Conservation (phyloP, 2,113 vertebrate species). For the Podarcis cretensis region DNA sequence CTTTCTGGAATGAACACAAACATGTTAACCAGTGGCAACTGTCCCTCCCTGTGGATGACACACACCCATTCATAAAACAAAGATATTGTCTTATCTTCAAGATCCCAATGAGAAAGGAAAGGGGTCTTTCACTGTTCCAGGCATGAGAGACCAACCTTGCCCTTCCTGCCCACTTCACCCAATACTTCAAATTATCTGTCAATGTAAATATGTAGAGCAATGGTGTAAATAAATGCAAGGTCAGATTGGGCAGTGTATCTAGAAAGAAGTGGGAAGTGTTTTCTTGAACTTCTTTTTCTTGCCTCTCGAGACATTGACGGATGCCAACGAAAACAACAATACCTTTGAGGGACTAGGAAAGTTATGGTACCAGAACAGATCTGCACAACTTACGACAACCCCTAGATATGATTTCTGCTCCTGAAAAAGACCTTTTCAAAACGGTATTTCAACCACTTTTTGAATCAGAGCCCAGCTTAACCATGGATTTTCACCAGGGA, state of each 20-base stretch:
- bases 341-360: background rate
- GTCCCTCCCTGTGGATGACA: no score
- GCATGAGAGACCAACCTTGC: background rate
- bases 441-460: no score
- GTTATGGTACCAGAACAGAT: background rate
- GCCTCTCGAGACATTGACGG: no score
- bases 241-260: background rate
- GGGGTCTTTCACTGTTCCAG: background rate
- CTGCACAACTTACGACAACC: background rate
- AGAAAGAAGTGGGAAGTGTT: background rate
- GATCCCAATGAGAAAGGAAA: background rate
- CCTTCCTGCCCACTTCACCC: no score
- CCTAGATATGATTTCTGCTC: background rate
- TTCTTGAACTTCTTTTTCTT: background rate
- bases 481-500: no score
- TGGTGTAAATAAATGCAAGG: no score
- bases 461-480: no score
- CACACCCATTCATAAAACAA: background rate
- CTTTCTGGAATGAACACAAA: no score
- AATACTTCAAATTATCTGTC: background rate
- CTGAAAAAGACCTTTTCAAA: no score
- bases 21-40: no score
- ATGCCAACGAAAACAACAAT: background rate
- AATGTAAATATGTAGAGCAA: background rate
- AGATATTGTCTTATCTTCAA: background rate